A percentile compares a stretch with the other conserved stretches of the same genome.
Conservation (phyloP, 2,113 vertebrate species). For the Barbus barbus region DNA sequence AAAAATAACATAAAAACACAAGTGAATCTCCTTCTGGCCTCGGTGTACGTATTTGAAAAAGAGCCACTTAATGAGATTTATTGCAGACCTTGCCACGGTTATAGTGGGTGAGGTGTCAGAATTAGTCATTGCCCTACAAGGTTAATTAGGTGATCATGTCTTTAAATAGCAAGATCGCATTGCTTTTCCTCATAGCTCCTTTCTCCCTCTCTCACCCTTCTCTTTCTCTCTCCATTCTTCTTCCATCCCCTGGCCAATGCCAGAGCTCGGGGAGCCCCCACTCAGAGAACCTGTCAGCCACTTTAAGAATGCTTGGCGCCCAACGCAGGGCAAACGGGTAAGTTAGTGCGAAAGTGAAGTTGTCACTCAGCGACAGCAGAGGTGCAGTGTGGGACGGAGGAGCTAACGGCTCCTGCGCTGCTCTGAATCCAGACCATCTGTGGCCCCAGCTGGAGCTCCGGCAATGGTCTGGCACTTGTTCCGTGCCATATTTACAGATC, state of each 20-base stretch:
- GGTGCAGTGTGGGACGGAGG: conserved; percentile 80
- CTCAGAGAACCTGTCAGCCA: conserved; percentile 49
- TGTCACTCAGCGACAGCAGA: conserved; percentile 81
- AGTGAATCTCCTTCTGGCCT: conserved; percentile 35
- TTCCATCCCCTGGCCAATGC: conserved; percentile 16
- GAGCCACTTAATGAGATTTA: conserved; percentile 74
- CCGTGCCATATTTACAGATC: conserved; percentile 99
- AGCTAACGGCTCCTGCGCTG: conserved; percentile 81
- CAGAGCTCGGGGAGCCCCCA: conserved; percentile 31
- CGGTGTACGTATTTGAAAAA: conserved; percentile 55
- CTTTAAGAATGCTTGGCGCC: conserved; percentile 61
- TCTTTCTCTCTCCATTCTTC: conserved; percentile 2
- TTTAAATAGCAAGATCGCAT: conserved; percentile 77
- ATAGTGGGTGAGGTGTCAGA: conserved; percentile 62
- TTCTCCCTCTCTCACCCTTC: conserved; percentile 27
- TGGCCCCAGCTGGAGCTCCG: conserved; percentile 99
- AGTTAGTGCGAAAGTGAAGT: conserved; percentile 79
- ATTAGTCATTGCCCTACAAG: conserved; percentile 74
- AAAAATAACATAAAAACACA: conserved; percentile 7
- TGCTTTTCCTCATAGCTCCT: conserved; percentile 56
- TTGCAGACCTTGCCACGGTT: conserved; percentile 61
- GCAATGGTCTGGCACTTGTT: conserved; percentile 99
- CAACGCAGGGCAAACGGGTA: conserved; percentile 68
- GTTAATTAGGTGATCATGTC: conserved; percentile 82
- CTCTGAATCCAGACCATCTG: conserved; percentile 99